phyloP scores from a whole-genome alignment of 2,888 invertebrate genomes.

The Andrena haemorrhoa region DNA sequence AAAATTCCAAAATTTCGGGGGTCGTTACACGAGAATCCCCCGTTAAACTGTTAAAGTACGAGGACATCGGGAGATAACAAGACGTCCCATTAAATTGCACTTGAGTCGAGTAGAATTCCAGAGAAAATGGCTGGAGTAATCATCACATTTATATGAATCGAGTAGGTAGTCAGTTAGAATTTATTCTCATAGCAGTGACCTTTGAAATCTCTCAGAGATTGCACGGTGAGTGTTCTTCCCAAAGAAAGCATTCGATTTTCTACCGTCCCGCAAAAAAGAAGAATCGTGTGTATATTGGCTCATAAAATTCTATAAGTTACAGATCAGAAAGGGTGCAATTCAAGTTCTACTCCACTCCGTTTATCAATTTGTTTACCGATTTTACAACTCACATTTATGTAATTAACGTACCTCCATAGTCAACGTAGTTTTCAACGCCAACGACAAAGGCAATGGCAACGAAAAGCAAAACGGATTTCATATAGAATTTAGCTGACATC shows the following conservation, averaged over 20 bases:
- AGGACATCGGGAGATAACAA: too few relatives aligned
- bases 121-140: not conserved
- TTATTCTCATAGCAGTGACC: conserved; percentile 2
- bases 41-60: too few relatives aligned
- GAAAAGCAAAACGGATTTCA: conserved; percentile 66
- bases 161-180: not conserved
- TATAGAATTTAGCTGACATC: conserved; percentile 69
- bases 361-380: not conserved
- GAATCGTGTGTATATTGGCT: not conserved
- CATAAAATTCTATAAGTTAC: not conserved
- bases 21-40: too few relatives aligned
- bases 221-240: not conserved
- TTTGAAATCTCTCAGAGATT: not conserved
- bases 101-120: not conserved
- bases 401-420: conserved; percentile 75
- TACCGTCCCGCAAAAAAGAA: not conserved
- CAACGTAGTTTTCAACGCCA: conserved; percentile 76
- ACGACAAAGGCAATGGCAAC: conserved; percentile 66
- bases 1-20: too few relatives aligned
- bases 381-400: not conserved
- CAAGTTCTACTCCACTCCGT: not conserved
- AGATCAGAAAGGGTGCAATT: not conserved
- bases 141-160: not conserved
- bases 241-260: not conserved
- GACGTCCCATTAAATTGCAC: too few relatives aligned